phyloP scores from a whole-genome alignment of 2,113 vertebrate species.

The Hystrix brachyura region DNA sequence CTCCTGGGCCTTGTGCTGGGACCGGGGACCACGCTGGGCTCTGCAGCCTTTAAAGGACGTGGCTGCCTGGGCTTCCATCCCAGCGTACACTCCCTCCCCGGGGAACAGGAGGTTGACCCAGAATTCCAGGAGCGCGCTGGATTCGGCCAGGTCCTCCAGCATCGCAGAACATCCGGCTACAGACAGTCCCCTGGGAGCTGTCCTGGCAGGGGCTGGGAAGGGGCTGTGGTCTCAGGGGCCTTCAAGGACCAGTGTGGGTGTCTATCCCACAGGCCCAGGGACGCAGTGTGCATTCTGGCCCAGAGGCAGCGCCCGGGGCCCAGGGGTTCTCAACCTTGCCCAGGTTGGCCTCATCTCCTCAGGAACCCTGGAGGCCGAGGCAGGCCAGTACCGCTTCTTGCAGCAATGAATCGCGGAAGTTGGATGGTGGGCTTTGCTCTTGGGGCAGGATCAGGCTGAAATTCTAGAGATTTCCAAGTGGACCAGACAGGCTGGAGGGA shows the following conservation, averaged over 20 bases:
- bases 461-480: constrained; percentile 53
- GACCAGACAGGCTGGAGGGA: background rate
- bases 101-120: background rate
- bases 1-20: background rate
- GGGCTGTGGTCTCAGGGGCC: background rate
- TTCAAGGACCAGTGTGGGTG: background rate
- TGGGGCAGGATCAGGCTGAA: background rate
- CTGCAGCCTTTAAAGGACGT: background rate
- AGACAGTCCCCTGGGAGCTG: background rate
- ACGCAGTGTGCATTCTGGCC: no score
- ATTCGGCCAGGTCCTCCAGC: background rate
- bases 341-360: background rate
- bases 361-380: background rate
- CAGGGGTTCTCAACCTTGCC: background rate
- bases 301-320: no score
- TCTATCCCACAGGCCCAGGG: no score
- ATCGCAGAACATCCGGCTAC: background rate
- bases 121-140: background rate
- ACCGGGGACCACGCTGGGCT: no score
- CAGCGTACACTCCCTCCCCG: background rate
- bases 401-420: background rate
- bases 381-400: constrained; percentile 3
- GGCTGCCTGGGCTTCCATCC: background rate
- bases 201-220: background rate
- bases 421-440: background rate